These are phyloP conservation scores for Microdon myrmicae DNA, from an alignment of 2,888 invertebrate genomes.

Conservation along the genomic window DNA sequence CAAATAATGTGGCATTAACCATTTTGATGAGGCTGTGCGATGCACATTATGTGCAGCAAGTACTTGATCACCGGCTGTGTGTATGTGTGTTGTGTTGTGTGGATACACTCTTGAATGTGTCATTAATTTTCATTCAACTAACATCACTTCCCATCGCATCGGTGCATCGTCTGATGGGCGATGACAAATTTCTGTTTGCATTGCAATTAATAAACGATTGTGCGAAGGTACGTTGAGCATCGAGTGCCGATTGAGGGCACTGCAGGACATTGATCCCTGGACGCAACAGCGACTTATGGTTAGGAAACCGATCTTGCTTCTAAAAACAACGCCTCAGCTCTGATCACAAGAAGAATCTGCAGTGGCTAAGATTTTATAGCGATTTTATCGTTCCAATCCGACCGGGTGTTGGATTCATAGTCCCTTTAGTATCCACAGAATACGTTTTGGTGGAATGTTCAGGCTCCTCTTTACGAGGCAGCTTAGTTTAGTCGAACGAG, in stretches of 20 bases:
- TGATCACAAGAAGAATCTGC: too few species aligned
- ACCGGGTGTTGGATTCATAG: too few species aligned
- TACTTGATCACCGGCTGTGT: background rate
- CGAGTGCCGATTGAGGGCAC: slow-evolving; percentile 17
- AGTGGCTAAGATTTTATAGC: slow-evolving; percentile 25
- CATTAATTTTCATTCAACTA: slow-evolving; percentile 47
- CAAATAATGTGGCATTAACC: slow-evolving; percentile 44
- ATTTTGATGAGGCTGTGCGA: slow-evolving; percentile 32
- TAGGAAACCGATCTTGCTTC: too few species aligned
- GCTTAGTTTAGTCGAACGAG: too few species aligned
- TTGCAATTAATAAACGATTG: slow-evolving; percentile 46
- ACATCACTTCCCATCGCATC: slow-evolving; percentile 30
- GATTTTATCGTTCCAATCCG: slow-evolving; percentile 33
- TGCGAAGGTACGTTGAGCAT: slow-evolving; percentile 28
- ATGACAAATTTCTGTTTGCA: slow-evolving; percentile 47
- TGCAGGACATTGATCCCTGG: slow-evolving; percentile 33
- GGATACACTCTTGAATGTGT: slow-evolving; percentile 37
- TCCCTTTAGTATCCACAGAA: too few species aligned
- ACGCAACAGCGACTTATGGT: too few species aligned
- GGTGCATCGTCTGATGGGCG: slow-evolving; percentile 35
- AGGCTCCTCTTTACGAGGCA: too few species aligned
- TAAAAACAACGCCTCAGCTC: too few species aligned
- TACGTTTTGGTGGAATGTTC: too few species aligned
- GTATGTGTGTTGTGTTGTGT: too few species aligned
- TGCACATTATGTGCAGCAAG: slow-evolving; percentile 9